Evolutionary conservation across 2,888 invertebrate species (phyloP).

Genomic region (Epiperipatus broadwayi): DNA sequence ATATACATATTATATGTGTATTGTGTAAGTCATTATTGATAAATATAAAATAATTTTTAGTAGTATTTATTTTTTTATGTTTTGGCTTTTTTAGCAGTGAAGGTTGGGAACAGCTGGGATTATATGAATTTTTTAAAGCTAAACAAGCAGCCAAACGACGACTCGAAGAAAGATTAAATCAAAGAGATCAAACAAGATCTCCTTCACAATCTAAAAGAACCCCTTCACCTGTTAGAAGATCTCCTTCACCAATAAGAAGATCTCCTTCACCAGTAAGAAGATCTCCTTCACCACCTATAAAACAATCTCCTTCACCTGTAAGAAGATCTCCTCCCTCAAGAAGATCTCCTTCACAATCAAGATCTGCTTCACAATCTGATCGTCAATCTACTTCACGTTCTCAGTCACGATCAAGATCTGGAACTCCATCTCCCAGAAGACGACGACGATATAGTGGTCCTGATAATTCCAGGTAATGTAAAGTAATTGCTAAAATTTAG

Average conservation of each 20-base stretch:
- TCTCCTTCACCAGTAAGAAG: constrained; percentile 18
- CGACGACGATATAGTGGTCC: too few relatives aligned
- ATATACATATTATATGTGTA: too few relatives aligned
- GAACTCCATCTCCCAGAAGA: too few relatives aligned
- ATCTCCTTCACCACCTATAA: constrained; percentile 18
- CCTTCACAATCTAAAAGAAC: constrained; percentile 13
- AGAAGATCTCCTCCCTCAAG: constrained; percentile 25
- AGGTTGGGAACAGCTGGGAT: constrained; percentile 93
- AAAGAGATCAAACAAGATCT: constrained; percentile 9
- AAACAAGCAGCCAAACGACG: constrained; percentile 74
- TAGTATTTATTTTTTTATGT: background rate
- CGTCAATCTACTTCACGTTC: too few relatives aligned
- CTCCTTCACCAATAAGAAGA: constrained; percentile 18
- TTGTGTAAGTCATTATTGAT: too few relatives aligned
- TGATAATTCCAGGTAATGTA: too few relatives aligned
- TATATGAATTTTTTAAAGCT: constrained; percentile 93
- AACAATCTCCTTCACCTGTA: constrained; percentile 20
- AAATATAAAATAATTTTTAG: background rate
- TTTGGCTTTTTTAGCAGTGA: constrained; percentile 38
- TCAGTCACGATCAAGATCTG: too few relatives aligned
- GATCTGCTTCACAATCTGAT: too few relatives aligned
- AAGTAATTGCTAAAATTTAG: too few relatives aligned
- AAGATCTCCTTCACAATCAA: background rate
- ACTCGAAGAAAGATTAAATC: constrained; percentile 44
- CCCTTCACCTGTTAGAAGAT: constrained; percentile 17